Conservation (phyloP, 2,888 invertebrate species). For the Acronicta aceris region DNA sequence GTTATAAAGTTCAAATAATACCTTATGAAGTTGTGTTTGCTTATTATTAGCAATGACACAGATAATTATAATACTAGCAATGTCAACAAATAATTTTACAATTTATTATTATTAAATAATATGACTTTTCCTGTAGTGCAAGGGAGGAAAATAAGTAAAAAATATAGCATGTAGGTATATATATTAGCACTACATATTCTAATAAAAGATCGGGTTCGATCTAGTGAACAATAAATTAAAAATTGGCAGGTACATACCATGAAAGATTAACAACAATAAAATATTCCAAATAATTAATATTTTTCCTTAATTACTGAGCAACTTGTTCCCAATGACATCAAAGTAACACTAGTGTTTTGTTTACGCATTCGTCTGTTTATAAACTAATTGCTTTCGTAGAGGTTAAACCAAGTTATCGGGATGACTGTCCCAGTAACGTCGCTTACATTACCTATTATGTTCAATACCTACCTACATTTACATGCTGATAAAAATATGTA, state of each 20-base stretch:
- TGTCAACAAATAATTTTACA: too few relatives aligned
- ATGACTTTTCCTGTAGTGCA: too few relatives aligned
- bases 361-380: constrained; percentile 33
- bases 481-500: constrained; percentile 10
- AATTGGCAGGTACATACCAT: constrained; percentile 25
- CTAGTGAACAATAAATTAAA: neutral
- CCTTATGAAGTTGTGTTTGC: too few relatives aligned
- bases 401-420: constrained; percentile 56
- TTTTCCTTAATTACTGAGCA: constrained; percentile 9
- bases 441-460: constrained; percentile 3
- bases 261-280: neutral
- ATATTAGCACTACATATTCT: too few relatives aligned
- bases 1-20: too few relatives aligned
- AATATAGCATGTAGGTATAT: too few relatives aligned
- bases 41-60: too few relatives aligned
- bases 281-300: constrained; percentile 9
- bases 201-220: too few relatives aligned
- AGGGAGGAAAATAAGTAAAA: too few relatives aligned
- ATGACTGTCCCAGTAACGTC: constrained; percentile 22
- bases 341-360: constrained; percentile 46
- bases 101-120: too few relatives aligned
- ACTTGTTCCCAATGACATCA: constrained; percentile 28
- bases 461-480: neutral
- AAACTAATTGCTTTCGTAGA: constrained; percentile 33
- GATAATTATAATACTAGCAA: too few relatives aligned